Conservation (phyloP, 2,797 vertebrate species). For the Sebastes paucispinis region DNA sequence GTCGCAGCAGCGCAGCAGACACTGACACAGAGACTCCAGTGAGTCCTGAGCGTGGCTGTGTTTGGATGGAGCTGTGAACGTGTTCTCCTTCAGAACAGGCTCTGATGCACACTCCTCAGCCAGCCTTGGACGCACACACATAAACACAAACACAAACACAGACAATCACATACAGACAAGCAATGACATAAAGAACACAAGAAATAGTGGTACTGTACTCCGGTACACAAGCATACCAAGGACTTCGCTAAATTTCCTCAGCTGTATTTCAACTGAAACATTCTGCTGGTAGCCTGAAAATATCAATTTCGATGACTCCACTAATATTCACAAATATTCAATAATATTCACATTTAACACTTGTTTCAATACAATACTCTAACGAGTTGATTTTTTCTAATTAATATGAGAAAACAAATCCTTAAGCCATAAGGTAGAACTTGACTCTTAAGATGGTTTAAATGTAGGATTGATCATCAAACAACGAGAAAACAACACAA, state of each 20-base stretch:
- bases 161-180: background rate
- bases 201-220: background rate
- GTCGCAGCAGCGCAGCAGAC: constrained; percentile 90
- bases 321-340: background rate
- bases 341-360: background rate
- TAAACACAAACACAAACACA: background rate
- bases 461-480: background rate
- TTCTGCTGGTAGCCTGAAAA: background rate
- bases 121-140: constrained; percentile 78
- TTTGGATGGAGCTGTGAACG: constrained; percentile 87
- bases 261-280: background rate
- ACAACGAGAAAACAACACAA: background rate
- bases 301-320: background rate
- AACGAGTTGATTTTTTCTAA: background rate
- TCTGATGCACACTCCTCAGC: constrained; percentile 87
- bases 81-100: constrained; percentile 85
- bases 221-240: background rate
- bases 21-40: constrained; percentile 86
- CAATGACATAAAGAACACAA: background rate
- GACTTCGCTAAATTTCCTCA: background rate
- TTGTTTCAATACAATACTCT: background rate
- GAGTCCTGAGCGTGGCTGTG: constrained; percentile 77
- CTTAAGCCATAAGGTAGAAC: background rate
- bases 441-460: background rate
- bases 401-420: background rate